Base-by-base conservation (phyloP, 2,797 vertebrate species). In the Lepus oiostolus region DNA sequence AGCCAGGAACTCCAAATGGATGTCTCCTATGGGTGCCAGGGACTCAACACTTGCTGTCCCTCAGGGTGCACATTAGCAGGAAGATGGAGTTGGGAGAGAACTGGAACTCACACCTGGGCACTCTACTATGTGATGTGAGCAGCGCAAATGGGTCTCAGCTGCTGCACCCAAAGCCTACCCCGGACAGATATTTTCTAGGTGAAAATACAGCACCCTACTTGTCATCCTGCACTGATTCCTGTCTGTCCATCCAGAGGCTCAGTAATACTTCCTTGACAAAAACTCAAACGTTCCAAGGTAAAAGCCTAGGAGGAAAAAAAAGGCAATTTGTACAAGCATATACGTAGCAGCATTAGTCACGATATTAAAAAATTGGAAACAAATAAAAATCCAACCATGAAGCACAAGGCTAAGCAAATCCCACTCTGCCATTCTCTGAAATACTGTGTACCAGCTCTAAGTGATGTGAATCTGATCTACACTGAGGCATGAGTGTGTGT, bases 301-400 rank as follows among this genome's bases (percentile, higher is more conserved):
- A 72, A 75, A 94, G 62, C 17, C 26, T 54, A 74, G 85, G 62
- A 90, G 70, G 63, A 90, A 88, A 92, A 74, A 13, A 70, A 14
- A 70, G 42, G 30, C 28, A 85, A 30, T 91, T 50, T 85, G 62
- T 67, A 72, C 28, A 93, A 93, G 21, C 24, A 38, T 86, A 4
- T 67, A 62, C 0, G 0, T 67, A 60, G 19, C 9, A 67, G 32
- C 21, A 91, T 97, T 96, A 93, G 65, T 87, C 11, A 79, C 5
- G 62, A 21, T 63, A 85, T 88, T 80, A 19, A 83, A 92, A 72
- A 9, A 9, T 42, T 86, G 30, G 63, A 70, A 95, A 94, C 74
- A 96, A 90, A 58, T 17, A 77, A 91, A 90, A 90, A 65, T 30
- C 54, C 42, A 84, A 30, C 19, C 74, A 60, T 82, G 60, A 67